Evolutionary conservation across 2,888 invertebrate species (phyloP).

Genomic region (Steinernema scapterisci): DNA sequence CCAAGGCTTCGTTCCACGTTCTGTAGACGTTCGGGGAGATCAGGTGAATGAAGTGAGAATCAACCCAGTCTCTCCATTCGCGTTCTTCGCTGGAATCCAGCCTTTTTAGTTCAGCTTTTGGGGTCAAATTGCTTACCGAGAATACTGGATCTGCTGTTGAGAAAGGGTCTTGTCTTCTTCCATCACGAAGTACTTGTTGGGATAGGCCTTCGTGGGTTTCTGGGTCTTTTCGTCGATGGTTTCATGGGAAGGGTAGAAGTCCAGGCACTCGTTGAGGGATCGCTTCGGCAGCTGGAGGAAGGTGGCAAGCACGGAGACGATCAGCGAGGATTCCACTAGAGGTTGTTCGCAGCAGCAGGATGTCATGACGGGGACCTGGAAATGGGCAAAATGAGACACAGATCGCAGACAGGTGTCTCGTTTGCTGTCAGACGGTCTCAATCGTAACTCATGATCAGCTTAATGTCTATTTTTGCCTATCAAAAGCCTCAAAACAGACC

Average conservation of each 20-base stretch:
- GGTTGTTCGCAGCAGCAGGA: conserved; percentile 71
- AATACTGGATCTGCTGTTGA: conserved; percentile 41
- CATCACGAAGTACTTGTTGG: conserved; percentile 65
- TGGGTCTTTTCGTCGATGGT: conserved; percentile 72
- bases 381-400: conserved; percentile 16
- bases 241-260: conserved; percentile 76
- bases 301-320: conserved; percentile 85
- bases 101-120: neutral
- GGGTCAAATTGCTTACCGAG: conserved; percentile 35
- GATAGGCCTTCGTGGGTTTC: conserved; percentile 47
- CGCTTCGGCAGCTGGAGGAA: conserved; percentile 72
- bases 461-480: no score
- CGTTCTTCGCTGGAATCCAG: conserved; percentile 79
- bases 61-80: conserved; percentile 91
- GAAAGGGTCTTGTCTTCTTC: conserved; percentile 48
- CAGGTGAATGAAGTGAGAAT: conserved; percentile 80
- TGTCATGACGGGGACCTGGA: conserved; percentile 60
- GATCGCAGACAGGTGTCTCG: neutral
- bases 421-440: neutral
- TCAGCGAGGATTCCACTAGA: conserved; percentile 89
- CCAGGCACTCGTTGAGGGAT: conserved; percentile 76
- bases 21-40: conserved; percentile 96
- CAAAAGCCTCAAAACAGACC: no score
- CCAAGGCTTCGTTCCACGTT: conserved; percentile 80
- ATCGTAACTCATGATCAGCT: no score